Evolutionary conservation across 2,113 vertebrate genomes (phyloP).

Genomic region (Neofelis nebulosa): DNA sequence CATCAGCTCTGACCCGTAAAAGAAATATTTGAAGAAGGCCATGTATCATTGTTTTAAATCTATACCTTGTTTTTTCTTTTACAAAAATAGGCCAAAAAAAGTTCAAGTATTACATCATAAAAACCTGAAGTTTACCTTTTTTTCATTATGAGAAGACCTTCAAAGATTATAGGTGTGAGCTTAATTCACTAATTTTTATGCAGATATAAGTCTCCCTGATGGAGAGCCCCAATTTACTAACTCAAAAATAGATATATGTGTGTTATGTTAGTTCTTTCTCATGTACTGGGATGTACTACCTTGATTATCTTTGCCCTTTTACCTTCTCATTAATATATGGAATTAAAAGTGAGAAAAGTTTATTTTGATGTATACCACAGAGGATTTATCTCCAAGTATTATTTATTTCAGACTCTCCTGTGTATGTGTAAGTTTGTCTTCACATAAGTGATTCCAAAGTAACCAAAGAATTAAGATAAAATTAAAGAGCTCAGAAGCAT

Average conservation of each 20-base stretch:
- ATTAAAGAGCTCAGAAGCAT: neutral
- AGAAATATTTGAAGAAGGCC: neutral
- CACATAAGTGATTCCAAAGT: neutral
- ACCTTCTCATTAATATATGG: neutral
- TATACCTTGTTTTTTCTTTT: neutral
- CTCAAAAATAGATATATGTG: neutral
- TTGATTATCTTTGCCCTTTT: neutral
- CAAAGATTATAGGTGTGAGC: neutral
- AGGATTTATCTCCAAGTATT: neutral
- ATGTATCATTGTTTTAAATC: neutral
- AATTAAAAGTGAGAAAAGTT: conserved; percentile 27
- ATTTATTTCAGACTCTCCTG: neutral
- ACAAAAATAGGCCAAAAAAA: neutral
- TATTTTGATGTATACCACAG: neutral
- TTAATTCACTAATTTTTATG: conserved; percentile 7
- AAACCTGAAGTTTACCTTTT: neutral
- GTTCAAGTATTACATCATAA: neutral
- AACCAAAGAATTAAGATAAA: conserved; percentile 43
- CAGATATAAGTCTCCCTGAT: neutral
- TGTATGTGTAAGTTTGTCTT: neutral
- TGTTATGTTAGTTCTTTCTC: neutral
- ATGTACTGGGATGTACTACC: neutral
- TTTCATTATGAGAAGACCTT: conserved; percentile 23
- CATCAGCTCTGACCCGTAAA: neutral
- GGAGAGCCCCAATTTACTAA: neutral